Conservation (phyloP, 2,113 vertebrate species). For the Collichthys lucidus region DNA sequence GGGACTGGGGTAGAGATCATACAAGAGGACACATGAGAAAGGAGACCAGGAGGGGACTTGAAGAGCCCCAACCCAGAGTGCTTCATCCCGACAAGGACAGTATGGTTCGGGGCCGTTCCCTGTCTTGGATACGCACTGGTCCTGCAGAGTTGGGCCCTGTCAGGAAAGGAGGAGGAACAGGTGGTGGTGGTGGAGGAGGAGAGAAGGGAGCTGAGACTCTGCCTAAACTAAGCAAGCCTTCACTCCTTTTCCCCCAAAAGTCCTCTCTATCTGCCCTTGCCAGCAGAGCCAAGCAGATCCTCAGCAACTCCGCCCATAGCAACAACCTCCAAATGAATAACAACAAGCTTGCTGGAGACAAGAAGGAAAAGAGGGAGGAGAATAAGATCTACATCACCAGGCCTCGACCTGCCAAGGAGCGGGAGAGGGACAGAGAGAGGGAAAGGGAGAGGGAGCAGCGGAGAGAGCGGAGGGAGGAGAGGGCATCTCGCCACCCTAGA, state of each 20-base stretch:
- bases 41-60: slow-evolving; percentile 19
- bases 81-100: slow-evolving; percentile 25
- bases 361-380: slow-evolving; percentile 78
- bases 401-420: slow-evolving; percentile 84
- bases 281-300: slow-evolving; percentile 83
- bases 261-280: slow-evolving; percentile 83
- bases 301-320: slow-evolving; percentile 82
- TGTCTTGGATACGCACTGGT: slow-evolving; percentile 85
- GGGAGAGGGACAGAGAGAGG: slow-evolving; percentile 61
- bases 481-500: slow-evolving; percentile 75
- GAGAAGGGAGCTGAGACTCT: slow-evolving; percentile 62
- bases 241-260: slow-evolving; percentile 81
- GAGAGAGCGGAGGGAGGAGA: slow-evolving; percentile 71
- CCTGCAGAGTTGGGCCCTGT: slow-evolving; percentile 57
- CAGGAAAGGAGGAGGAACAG: slow-evolving; percentile 42
- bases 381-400: slow-evolving; percentile 94
- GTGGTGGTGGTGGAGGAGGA: slow-evolving; percentile 12
- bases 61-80: slow-evolving; percentile 17
- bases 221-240: slow-evolving; percentile 73
- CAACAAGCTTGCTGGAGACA: slow-evolving; percentile 49
- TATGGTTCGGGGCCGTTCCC: slow-evolving; percentile 74
- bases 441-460: slow-evolving; percentile 70
- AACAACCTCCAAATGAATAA: slow-evolving; percentile 46
- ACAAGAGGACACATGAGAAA: slow-evolving; percentile 30
- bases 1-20: slow-evolving; percentile 67